Evolutionary conservation across 2,888 invertebrate species (phyloP).

Genomic region (Xylota segnis): DNA sequence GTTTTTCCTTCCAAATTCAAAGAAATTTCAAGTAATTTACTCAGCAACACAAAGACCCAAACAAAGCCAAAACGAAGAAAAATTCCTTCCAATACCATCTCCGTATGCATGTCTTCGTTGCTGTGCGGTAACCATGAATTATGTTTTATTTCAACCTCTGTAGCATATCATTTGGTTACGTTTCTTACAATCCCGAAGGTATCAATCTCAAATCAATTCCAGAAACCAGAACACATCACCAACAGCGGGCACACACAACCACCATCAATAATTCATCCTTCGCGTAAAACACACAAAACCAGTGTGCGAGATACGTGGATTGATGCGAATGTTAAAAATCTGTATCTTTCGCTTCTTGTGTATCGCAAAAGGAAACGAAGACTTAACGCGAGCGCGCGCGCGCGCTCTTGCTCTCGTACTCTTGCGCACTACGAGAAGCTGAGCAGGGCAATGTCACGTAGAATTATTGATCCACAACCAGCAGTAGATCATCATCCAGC

Average conservation of each 20-base stretch:
- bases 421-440: slow-evolving; percentile 1
- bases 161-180: slow-evolving; percentile 72
- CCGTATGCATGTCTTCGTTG: slow-evolving; percentile 11
- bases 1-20: slow-evolving; percentile 44
- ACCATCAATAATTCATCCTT: slow-evolving; percentile 76
- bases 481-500: slow-evolving; percentile 72
- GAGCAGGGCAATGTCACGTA: slow-evolving; percentile 65
- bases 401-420: slow-evolving; percentile 16
- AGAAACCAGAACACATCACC: slow-evolving; percentile 73
- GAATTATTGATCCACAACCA: slow-evolving; percentile 71
- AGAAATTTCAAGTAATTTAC: slow-evolving; percentile 69
- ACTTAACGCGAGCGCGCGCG: slow-evolving; percentile 14
- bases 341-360: slow-evolving; percentile 42
- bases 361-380: slow-evolving; percentile 39
- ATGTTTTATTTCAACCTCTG: slow-evolving; percentile 72
- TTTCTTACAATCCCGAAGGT: slow-evolving; percentile 75
- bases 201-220: slow-evolving; percentile 77
- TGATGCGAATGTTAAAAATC: slow-evolving; percentile 67
- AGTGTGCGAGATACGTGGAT: slow-evolving; percentile 72
- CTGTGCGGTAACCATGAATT: slow-evolving; percentile 71
- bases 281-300: slow-evolving; percentile 76
- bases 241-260: slow-evolving; percentile 44
- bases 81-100: slow-evolving; percentile 33
- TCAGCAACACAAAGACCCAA: slow-evolving; percentile 23
- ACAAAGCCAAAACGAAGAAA: not conserved